Conservation (phyloP, 2,797 vertebrate species). For the Phylloscopus collybita region DNA sequence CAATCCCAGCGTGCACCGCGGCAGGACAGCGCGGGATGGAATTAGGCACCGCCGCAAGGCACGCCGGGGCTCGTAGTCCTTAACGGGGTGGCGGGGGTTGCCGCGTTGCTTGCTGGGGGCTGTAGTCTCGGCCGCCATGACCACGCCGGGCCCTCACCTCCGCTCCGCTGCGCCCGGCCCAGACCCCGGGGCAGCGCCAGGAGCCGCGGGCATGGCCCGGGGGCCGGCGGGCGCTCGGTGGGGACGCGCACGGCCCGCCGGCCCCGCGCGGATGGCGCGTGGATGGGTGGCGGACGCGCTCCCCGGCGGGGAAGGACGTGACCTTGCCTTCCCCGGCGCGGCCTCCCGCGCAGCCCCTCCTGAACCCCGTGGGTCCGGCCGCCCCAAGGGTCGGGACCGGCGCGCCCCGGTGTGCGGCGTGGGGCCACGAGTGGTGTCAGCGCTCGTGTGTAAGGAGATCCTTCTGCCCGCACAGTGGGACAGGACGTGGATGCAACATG, state of each 20-base stretch:
- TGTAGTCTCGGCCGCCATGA: background rate
- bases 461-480: accelerated
- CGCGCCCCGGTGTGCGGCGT: accelerated
- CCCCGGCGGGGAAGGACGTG: background rate
- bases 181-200: background rate
- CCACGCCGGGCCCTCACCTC: background rate
- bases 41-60: accelerated
- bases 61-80: background rate
- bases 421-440: background rate
- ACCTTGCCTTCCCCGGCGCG: slow-evolving; percentile 22
- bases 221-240: accelerated
- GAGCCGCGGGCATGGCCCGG: too few species aligned
- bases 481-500: accelerated
- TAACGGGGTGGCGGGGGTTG: accelerated
- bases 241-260: too few species aligned
- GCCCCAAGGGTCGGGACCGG: background rate
- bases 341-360: background rate
- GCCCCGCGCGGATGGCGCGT: accelerated
- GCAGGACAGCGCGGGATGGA: accelerated
- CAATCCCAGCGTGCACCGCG: background rate
- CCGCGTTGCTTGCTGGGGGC: background rate
- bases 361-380: accelerated
- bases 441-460: accelerated
- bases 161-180: too few species aligned
- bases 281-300: background rate